Evolutionary conservation across 2,888 invertebrate genomes (phyloP), one percentile per base, ranked within the genome.

Genomic region (Tenthredo mesomela): DNA sequence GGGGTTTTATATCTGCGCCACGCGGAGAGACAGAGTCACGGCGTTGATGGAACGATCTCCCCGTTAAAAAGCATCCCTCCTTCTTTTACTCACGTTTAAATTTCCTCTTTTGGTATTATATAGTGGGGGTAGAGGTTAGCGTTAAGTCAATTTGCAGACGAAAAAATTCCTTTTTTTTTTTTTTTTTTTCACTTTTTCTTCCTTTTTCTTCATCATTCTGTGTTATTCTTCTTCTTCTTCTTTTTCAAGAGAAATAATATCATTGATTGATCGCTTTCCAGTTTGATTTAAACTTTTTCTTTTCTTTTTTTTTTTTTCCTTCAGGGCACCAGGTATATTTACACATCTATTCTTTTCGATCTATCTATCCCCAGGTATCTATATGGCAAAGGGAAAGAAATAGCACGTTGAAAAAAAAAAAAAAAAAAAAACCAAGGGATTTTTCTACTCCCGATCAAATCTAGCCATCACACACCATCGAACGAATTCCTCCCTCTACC

Each of bases 391-490:
- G 40, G 43, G 10, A 29, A 43, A 25, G 73, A 21, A 15, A 40
- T 40, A 50, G 77, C 50, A 18, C 29, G 77, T 40, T 77, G 77
- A 77, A 77, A 77, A 54, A 77, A 1, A 77, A 77, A 77, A 54
- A 5, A 77, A 77, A 77, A 77, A 77, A 77, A 1, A 54, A 18
- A 10, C 43, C 21, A 21, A 50, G 15, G 33, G 54, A 29, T 77
- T 77, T 54, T 77, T 54, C 77, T 77, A 12, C 21, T 77, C 33
- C n/a, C 77, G 77, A 77, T 77, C 77, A 77, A 77, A 77, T 77
- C 77, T 77, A 54, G 77, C 77, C 77, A 77, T 77, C 50, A 54
- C 29, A 77, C 33, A 77, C 77, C 50, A 54, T 77, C 50, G 33
- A 77, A 77, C 50, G 77, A 40, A 77, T 50, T 77, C 47, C 54